These are phyloP conservation scores for Morbakka virulenta DNA, from an alignment of 30 jellyfish, hydroid and myxozoan species.

Conservation along the genomic window DNA sequence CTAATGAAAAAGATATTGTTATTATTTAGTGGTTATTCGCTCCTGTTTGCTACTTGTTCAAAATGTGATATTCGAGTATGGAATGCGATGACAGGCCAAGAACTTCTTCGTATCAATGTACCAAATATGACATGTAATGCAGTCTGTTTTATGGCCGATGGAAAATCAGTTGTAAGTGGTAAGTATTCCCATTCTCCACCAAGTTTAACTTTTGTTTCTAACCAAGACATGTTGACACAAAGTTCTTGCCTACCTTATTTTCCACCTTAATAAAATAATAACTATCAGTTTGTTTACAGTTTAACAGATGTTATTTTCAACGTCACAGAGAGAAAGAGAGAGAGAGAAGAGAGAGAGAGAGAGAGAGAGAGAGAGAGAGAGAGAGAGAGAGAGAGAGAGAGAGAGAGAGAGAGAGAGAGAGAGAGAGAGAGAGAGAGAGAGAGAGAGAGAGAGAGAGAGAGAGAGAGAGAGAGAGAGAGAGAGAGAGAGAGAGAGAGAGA, in stretches of 20 bases:
- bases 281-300: neutral
- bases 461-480: too few relatives aligned
- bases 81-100: constrained; percentile 94
- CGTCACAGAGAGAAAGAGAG: neutral
- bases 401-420: too few relatives aligned
- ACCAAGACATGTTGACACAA: too few relatives aligned
- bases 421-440: too few relatives aligned
- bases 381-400: too few relatives aligned
- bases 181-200: too few relatives aligned
- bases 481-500: too few relatives aligned
- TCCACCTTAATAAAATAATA: neutral
- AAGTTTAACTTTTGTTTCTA: too few relatives aligned
- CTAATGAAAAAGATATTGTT: too few relatives aligned
- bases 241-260: neutral
- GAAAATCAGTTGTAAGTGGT: constrained; percentile 92
- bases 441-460: too few relatives aligned
- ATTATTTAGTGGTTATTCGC: constrained; percentile 76
- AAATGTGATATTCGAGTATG: constrained; percentile 90
- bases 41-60: constrained; percentile 86
- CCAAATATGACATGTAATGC: constrained; percentile 98
- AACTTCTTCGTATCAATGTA: constrained; percentile 84
- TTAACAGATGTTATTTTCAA: neutral
- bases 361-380: too few relatives aligned
- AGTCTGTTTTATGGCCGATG: constrained; percentile 82
- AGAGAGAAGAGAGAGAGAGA: too few relatives aligned